Conservation (phyloP, 2,113 vertebrate species). For the Mugil cephalus region DNA sequence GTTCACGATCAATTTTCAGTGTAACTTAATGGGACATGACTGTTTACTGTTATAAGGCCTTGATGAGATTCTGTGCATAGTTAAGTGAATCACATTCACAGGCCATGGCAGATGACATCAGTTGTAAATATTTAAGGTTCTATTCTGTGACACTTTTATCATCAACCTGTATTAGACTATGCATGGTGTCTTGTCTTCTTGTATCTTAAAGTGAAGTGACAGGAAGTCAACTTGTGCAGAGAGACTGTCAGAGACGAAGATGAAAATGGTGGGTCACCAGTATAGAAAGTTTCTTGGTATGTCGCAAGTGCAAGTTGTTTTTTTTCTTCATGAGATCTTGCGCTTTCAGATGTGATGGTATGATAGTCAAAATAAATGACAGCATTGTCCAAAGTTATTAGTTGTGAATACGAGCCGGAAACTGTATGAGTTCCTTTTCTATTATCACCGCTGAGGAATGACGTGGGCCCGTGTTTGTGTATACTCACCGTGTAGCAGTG, state of each 20-base stretch:
- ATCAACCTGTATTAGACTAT: not conserved
- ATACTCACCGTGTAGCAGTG: slow-evolving; percentile 93
- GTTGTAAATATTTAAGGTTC: not conserved
- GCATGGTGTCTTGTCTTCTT: too few species aligned
- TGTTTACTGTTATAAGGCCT: too few species aligned
- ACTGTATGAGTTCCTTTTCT: not conserved
- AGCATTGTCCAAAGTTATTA: too few species aligned
- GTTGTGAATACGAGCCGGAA: not conserved
- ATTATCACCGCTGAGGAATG: not conserved
- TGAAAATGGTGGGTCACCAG: not conserved
- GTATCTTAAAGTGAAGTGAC: too few species aligned
- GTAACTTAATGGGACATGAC: too few species aligned
- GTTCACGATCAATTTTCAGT: too few species aligned
- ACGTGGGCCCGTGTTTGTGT: not conserved
- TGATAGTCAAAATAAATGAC: not conserved
- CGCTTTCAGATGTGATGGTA: not conserved
- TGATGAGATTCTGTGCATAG: too few species aligned
- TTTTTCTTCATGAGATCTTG: not conserved
- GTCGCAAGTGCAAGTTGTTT: not conserved
- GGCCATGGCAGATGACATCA: not conserved
- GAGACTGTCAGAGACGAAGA: not conserved
- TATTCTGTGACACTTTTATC: not conserved
- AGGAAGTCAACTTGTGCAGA: not conserved
- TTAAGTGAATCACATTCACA: too few species aligned
- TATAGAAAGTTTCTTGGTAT: not conserved